phyloP scores from a whole-genome alignment of 1,140 invertebrate species.

The Lysiphlebus fabarum region DNA sequence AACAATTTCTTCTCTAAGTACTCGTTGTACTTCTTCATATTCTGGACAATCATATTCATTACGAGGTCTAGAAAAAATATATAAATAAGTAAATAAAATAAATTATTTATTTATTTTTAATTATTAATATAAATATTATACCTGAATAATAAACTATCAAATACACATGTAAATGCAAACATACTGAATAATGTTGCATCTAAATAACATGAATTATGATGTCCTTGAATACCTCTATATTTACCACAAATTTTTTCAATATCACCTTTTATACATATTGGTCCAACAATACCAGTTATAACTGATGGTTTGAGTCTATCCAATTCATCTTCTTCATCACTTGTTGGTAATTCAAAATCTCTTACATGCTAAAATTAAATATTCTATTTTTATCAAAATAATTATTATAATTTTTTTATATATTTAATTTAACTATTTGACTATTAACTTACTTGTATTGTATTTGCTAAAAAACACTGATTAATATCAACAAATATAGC shows the following conservation, averaged over 20 bases:
- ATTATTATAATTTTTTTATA: slow-evolving; percentile 24
- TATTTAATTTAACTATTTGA: slow-evolving; percentile 29
- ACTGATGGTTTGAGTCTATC: slow-evolving; percentile 70
- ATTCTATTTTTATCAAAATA: slow-evolving; percentile 21
- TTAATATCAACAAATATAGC: slow-evolving; percentile 75
- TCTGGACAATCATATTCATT: slow-evolving; percentile 71
- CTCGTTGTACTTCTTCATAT: slow-evolving; percentile 84
- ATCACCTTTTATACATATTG: slow-evolving; percentile 66
- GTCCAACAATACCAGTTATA: slow-evolving; percentile 74
- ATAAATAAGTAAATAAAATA: background rate
- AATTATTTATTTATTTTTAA: slow-evolving; percentile 12
- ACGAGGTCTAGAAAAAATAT: slow-evolving; percentile 58
- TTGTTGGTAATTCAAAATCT: slow-evolving; percentile 1
- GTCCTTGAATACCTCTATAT: slow-evolving; percentile 90
- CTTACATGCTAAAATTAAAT: slow-evolving; percentile 11
- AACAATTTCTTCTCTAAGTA: slow-evolving; percentile 92
- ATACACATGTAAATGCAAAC: slow-evolving; percentile 94
- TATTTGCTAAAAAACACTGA: slow-evolving; percentile 68
- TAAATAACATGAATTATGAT: slow-evolving; percentile 96
- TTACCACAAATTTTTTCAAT: slow-evolving; percentile 70
- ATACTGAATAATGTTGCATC: slow-evolving; percentile 95
- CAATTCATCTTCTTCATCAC: slow-evolving; percentile 43
- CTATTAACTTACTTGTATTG: slow-evolving; percentile 63
- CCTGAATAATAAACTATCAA: slow-evolving; percentile 85
- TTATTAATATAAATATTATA: slow-evolving; percentile 64